Percentiles rank a stretch among this genome's conserved stretches.
phyloP scores from a whole-genome alignment of 2,797 vertebrate genomes.

The Allenopithecus nigroviridis region DNA sequence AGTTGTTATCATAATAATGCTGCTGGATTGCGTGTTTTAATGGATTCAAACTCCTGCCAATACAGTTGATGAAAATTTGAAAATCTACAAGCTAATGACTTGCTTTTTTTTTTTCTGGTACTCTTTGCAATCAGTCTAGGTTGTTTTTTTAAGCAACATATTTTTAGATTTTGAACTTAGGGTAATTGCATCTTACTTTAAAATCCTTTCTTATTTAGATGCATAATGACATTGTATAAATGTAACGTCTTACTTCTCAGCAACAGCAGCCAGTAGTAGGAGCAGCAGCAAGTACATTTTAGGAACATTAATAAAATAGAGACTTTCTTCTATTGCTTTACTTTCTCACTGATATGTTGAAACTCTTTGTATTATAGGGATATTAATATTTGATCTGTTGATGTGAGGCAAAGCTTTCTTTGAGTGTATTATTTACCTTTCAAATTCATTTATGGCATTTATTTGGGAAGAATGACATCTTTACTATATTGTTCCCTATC shows the following conservation, averaged over 20 bases:
- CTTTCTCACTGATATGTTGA: not conserved
- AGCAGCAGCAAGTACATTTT: not conserved
- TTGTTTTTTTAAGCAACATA: slow-evolving; percentile 62
- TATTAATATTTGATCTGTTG: not conserved
- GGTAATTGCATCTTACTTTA: slow-evolving; percentile 78
- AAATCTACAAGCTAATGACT: slow-evolving; percentile 61
- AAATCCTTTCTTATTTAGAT: slow-evolving; percentile 72
- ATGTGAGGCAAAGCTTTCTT: not conserved
- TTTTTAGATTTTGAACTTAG: slow-evolving; percentile 71
- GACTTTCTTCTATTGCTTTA: not conserved
- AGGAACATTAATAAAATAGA: not conserved
- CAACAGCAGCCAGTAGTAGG: not conserved
- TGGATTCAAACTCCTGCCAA: slow-evolving; percentile 61
- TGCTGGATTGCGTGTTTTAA: slow-evolving; percentile 48
- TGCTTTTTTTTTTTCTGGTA: not conserved
- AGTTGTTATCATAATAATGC: not conserved
- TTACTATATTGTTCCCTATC: not conserved
- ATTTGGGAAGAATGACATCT: not conserved
- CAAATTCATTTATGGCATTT: not conserved
- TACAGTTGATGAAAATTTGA: slow-evolving; percentile 55
- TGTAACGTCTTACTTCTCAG: not conserved
- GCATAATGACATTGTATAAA: slow-evolving; percentile 44
- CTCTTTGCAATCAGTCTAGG: slow-evolving; percentile 68
- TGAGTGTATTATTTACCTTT: not conserved
- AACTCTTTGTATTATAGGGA: not conserved